A percentile compares a stretch with the other conserved stretches of the same genome.
Conservation (phyloP, 1,140 invertebrate genomes). For the Gerris buenoi region DNA sequence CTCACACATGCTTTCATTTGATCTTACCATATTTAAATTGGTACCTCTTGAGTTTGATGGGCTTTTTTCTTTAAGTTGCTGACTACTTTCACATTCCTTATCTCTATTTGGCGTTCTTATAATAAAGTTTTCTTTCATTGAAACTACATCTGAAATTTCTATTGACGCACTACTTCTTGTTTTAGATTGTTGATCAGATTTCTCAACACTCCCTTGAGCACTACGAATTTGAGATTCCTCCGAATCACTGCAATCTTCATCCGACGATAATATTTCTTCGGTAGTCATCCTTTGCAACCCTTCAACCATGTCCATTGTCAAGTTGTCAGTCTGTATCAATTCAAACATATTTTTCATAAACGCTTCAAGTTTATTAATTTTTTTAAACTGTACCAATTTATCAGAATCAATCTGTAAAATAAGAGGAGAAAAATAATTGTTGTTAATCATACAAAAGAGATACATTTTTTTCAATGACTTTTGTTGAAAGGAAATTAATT, state of each 20-base stretch:
- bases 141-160: too few relatives aligned
- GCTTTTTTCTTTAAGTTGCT: too few relatives aligned
- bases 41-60: too few relatives aligned
- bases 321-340: conserved; percentile 9
- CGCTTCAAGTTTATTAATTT: conserved; percentile 12
- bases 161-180: too few relatives aligned
- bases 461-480: too few relatives aligned
- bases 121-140: too few relatives aligned
- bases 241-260: conserved; percentile 1
- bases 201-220: background rate
- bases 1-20: too few relatives aligned
- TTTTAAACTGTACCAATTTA: background rate
- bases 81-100: too few relatives aligned
- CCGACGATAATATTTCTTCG: conserved; percentile 6
- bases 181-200: too few relatives aligned
- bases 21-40: too few relatives aligned
- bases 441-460: background rate
- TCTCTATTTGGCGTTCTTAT: too few relatives aligned
- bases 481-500: too few relatives aligned
- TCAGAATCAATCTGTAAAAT: background rate
- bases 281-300: conserved; percentile 7
- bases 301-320: conserved; percentile 5
- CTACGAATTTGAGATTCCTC: background rate
- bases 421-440: background rate
- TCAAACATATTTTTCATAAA: conserved; percentile 14